Conservation (phyloP, 1,140 invertebrate species). For the Hylyphantes graminicola region DNA sequence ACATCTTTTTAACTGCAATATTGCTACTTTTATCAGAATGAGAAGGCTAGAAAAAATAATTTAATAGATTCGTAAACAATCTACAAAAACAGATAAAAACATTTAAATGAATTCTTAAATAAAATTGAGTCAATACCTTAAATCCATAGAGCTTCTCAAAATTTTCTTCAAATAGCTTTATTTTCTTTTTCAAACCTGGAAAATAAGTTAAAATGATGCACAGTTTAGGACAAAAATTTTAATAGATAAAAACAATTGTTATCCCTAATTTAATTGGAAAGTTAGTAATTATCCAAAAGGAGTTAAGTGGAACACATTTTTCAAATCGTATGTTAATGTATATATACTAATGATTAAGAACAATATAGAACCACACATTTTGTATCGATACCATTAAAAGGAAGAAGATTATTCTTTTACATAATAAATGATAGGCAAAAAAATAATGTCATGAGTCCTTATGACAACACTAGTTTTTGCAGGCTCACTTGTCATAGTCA, state of each 20-base stretch:
- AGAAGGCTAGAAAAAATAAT: conserved; percentile 39
- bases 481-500: too few relatives aligned
- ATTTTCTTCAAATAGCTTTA: conserved; percentile 85
- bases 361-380: too few relatives aligned
- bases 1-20: conserved; percentile 39
- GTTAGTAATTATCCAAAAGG: not conserved
- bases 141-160: conserved; percentile 86
- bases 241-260: not conserved
- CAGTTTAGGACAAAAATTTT: not conserved
- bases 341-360: too few relatives aligned
- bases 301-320: too few relatives aligned
- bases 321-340: too few relatives aligned
- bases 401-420: too few relatives aligned
- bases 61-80: conserved; percentile 12
- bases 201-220: conserved; percentile 4
- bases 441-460: too few relatives aligned
- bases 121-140: conserved; percentile 61
- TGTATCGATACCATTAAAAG: too few relatives aligned
- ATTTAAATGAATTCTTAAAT: conserved; percentile 17
- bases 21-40: conserved; percentile 33
- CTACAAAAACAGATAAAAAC: not conserved
- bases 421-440: too few relatives aligned
- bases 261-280: not conserved
- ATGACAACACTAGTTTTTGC: too few relatives aligned
- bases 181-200: conserved; percentile 81